phyloP scores from a whole-genome alignment of 2,113 vertebrate species.

The Podarcis muralis region DNA sequence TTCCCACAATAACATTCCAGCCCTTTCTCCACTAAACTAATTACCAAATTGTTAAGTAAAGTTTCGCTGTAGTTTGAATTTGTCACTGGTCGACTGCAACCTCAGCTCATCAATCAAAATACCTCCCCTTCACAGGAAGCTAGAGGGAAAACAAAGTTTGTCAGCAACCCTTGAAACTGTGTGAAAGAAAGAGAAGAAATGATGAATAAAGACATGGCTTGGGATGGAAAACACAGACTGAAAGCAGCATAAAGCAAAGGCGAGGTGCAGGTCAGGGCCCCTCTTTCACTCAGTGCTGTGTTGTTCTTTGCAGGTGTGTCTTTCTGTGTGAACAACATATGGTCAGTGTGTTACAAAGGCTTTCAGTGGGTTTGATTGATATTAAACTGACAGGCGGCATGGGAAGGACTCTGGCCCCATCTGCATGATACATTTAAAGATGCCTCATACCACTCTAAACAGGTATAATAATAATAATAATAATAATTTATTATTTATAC shows the following conservation, averaged over 20 bases:
- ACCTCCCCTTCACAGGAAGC: not conserved
- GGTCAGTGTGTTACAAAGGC: not conserved
- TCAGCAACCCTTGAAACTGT: not conserved
- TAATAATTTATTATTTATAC: too few species aligned
- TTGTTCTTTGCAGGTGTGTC: not conserved
- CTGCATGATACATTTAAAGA: too few species aligned
- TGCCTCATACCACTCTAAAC: too few species aligned
- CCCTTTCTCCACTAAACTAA: slow-evolving; percentile 11
- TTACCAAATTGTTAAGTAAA: not conserved
- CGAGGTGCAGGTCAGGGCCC: not conserved
- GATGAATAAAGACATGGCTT: not conserved
- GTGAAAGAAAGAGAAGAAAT: not conserved
- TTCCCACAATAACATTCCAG: not conserved
- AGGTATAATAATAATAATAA: too few species aligned
- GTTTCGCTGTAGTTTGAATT: not conserved
- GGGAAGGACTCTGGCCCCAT: not conserved
- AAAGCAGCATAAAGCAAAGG: rapidly evolving
- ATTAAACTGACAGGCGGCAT: not conserved
- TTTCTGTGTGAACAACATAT: not conserved
- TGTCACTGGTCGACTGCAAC: not conserved
- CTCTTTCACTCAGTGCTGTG: not conserved
- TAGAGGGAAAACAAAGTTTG: not conserved
- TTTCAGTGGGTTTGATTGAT: not conserved
- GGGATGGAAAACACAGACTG: not conserved
- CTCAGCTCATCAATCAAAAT: not conserved